Percentiles rank a stretch among this genome's conserved stretches.
phyloP scores from a whole-genome alignment of 2,797 vertebrate species.

The Siniperca scherzeri region DNA sequence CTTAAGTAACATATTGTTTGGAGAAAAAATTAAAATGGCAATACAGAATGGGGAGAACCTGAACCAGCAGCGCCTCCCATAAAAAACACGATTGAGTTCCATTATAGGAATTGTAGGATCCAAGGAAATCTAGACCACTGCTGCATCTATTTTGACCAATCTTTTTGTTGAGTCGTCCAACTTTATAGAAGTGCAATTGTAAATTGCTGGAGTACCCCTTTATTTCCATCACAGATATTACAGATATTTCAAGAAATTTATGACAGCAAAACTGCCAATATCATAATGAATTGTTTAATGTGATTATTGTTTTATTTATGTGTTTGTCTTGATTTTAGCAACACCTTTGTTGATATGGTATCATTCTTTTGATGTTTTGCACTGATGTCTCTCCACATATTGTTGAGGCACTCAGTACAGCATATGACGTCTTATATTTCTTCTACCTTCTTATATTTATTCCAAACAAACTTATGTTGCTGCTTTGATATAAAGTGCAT shows the following conservation, averaged over 20 bases:
- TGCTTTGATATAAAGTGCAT: neutral
- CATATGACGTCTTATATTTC: neutral
- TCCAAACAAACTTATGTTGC: neutral
- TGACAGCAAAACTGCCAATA: neutral
- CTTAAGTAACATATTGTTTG: neutral
- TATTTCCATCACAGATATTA: neutral
- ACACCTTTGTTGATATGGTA: no score
- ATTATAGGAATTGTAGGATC: neutral
- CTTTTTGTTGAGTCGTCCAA: neutral
- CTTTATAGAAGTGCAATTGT: neutral
- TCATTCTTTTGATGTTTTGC: neutral
- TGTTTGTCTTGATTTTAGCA: neutral
- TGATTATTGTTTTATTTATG: neutral
- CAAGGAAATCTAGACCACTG: neutral
- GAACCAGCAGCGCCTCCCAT: neutral
- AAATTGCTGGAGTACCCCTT: neutral
- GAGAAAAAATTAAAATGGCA: neutral
- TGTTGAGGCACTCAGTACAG: no score
- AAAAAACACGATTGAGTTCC: no score
- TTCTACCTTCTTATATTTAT: neutral
- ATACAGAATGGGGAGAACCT: neutral
- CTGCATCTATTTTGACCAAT: neutral
- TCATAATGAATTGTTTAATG: neutral
- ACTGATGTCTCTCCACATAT: no score
- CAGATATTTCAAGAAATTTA: neutral